Evolutionary conservation across 2,888 invertebrate genomes (phyloP), one percentile per base, ranked within the genome.

Genomic region (Spicauda simplicius): DNA sequence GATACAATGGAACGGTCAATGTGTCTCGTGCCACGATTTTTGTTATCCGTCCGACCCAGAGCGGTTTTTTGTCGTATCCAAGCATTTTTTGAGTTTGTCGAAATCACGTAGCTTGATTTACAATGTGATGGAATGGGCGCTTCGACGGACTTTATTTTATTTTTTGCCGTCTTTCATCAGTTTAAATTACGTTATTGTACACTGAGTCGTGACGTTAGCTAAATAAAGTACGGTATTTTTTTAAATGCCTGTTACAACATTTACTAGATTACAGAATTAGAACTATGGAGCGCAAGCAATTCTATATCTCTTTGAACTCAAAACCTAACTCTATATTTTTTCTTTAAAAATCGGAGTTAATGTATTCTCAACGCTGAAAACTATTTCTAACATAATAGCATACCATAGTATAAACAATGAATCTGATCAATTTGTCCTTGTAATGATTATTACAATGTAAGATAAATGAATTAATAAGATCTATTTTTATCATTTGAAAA

Each of bases 1-100:
- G 88, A 87, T 79, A 84, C 80, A 88, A 86, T 86, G 81, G 81
- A 82, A 77, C 82, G 85, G 87, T 85, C 87, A 86, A 84, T 84
- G 86, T 90, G 91, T 86, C 91, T 88, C 91, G 91, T 91, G 91
- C 91, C 89, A 90, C 85, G 80, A 87, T 86, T 88, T 85, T 82
- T 82, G 80, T 82, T 74, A 80, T 77, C 73, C 77, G 74, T 74
- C 76, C 77, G 76, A 76, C 73, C 79, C 79, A 78, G 76, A 79
- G 62, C 63, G 56, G 54, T 72, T 85, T 86, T 77, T 75, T 82
- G 76, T 57, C 56, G 58, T 76, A 45, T 72, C 71, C 72, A 69
- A 69, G 71, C 75, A 73, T 83, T 86, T 88, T 88, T 85, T 84
- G 73, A 80, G 77, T 76, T 76, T 76, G 76, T 81, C 74, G 76